Conservation (phyloP, 1,140 invertebrate species). For the Bombus consobrinus region DNA sequence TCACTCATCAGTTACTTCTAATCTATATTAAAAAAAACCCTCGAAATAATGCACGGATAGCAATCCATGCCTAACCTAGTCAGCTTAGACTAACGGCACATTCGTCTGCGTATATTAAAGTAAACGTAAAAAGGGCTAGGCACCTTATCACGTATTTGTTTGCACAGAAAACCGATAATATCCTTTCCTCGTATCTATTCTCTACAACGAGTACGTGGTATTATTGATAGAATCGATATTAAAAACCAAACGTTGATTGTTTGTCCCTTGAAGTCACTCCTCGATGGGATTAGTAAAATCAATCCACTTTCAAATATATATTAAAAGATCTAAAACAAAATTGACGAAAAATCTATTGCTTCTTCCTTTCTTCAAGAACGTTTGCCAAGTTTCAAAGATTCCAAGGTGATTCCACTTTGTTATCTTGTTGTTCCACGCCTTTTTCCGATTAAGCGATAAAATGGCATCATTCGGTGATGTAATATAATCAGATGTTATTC, state of each 20-base stretch:
- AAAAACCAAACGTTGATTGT: neutral
- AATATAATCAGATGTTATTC: conserved; percentile 22
- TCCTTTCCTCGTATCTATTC: conserved; percentile 27
- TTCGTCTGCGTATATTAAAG: conserved; percentile 19
- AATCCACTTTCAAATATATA: no score
- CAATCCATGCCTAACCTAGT: neutral
- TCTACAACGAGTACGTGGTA: neutral
- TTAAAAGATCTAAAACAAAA: neutral
- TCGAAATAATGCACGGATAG: neutral
- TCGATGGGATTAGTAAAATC: neutral
- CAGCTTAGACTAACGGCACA: conserved; percentile 36
- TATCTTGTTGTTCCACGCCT: neutral
- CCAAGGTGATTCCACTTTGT: neutral
- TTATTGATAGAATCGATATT: conserved; percentile 7
- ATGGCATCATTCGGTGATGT: conserved; percentile 7
- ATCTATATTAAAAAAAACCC: neutral
- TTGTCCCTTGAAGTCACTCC: neutral
- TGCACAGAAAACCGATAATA: conserved; percentile 53
- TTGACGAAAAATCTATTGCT: neutral
- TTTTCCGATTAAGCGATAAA: neutral
- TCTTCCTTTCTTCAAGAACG: neutral
- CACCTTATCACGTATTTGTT: conserved; percentile 55
- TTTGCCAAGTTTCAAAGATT: neutral
- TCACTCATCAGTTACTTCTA: no score
- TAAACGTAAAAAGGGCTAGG: conserved; percentile 31